Evolutionary conservation across 2,888 invertebrate genomes (phyloP), one percentile per base, ranked within the genome.

Genomic region (Onchidella celtica): DNA sequence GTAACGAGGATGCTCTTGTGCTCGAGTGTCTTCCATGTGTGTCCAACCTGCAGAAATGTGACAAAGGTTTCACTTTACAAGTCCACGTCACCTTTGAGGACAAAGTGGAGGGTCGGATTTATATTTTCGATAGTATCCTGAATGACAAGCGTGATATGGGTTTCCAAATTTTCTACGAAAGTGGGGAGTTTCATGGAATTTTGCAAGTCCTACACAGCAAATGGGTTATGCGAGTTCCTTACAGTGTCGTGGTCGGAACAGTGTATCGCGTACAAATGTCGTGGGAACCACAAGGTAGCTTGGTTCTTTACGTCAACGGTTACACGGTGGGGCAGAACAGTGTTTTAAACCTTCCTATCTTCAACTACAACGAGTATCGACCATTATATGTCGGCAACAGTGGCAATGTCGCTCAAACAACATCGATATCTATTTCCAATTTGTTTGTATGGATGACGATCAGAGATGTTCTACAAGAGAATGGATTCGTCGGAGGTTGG

Each of bases 31-130:
- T 84, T 11, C 63, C 70, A 9, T 86, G 86, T 79, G 32, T 85
- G 0, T 38, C 65, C 27, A 72, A 78, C 57, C 61, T 81, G 6
- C 24, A 14, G 1, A 17, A 63, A 0, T 86, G 86, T 65, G 61
- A 74, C 0, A 29, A 55, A 3, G 86, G 85, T 1, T 83, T 86
- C 65, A 86, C 84, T 14, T n/a, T 86, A 11, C 80, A 74, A 27
- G 34, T 85, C 32, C 65, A 72, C 24, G 68, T 85, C 2, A 74
- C 66, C 17, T 59, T 86, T 2, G 70, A 79, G n/a, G 21, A 17
- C 40, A 66, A 61, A 9, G 21, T 36, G 17, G 36, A 34, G 14
- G 61, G 61, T 6, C 61, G 61, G 4, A 69, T 55, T 3, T 85
- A 75, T 66, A 79, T 83, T 6, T 55, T 85, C 29, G 68, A 70